Evolutionary conservation across 2,888 invertebrate species (phyloP).

Genomic region (Thera britannica): DNA sequence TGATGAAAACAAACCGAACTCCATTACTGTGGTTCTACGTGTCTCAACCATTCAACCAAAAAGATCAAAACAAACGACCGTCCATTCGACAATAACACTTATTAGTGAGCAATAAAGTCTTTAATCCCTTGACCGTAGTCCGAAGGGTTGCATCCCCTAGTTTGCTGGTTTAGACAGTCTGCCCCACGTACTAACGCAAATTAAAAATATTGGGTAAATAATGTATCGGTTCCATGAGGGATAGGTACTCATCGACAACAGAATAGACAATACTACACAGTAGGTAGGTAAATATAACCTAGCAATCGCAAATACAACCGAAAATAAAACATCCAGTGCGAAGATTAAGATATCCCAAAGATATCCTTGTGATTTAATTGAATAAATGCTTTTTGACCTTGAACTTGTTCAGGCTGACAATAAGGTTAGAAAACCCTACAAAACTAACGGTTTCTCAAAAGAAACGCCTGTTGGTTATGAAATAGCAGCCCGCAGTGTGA

Average conservation of each 20-base stretch:
- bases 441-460: background rate
- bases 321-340: too few relatives aligned
- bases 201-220: constrained; percentile 55
- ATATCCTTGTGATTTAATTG: too few relatives aligned
- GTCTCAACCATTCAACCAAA: constrained; percentile 23
- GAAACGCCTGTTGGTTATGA: constrained; percentile 52
- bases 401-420: background rate
- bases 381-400: too few relatives aligned
- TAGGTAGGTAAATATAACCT: too few relatives aligned
- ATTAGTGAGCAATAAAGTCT: constrained; percentile 17
- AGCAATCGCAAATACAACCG: too few relatives aligned
- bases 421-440: background rate
- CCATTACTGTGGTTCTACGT: constrained; percentile 15
- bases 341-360: too few relatives aligned
- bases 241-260: background rate
- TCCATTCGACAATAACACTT: constrained; percentile 23
- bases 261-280: background rate
- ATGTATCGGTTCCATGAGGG: background rate
- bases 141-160: constrained; percentile 66
- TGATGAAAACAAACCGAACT: constrained; percentile 21
- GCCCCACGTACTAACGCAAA: constrained; percentile 60
- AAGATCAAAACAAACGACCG: constrained; percentile 31
- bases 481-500: constrained; percentile 63
- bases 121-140: constrained; percentile 10
- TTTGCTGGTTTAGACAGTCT: constrained; percentile 50